A percentile compares a stretch with the other conserved stretches of the same genome.
These are phyloP conservation scores for Meteorus cinctellus DNA, from an alignment of 2,888 invertebrate genomes.

Conservation along the genomic window DNA sequence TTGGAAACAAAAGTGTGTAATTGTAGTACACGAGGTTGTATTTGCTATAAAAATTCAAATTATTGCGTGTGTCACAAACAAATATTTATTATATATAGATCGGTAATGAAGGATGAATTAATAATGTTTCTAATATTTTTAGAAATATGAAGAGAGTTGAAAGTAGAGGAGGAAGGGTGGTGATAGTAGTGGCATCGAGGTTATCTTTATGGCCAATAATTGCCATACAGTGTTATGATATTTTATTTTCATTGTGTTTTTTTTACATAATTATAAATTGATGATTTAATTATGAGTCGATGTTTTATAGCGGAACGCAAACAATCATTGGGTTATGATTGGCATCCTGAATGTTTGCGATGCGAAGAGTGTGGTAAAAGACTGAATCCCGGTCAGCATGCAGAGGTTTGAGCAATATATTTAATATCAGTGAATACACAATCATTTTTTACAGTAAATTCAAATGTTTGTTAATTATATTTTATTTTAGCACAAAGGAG, in stretches of 20 bases:
- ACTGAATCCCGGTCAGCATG: conserved; percentile 88
- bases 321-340: conserved; percentile 89
- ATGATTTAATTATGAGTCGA: conserved; percentile 6
- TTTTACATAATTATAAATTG: not conserved
- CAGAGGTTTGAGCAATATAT: conserved; percentile 74
- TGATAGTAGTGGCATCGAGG: conserved; percentile 56
- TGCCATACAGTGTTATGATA: not conserved
- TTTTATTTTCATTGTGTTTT: conserved; percentile 15
- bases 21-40: no score
- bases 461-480: conserved; percentile 19
- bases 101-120: no score
- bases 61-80: no score
- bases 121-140: no score
- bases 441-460: not conserved
- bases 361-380: conserved; percentile 89
- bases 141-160: no score
- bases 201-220: conserved; percentile 40
- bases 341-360: conserved; percentile 89
- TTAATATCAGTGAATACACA: not conserved
- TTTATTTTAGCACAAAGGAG: conserved; percentile 81
- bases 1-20: not conserved
- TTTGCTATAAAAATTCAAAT: no score
- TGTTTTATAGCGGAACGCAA: conserved; percentile 83
- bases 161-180: not conserved
- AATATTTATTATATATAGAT: no score